Evolutionary conservation across 2,888 invertebrate genomes (phyloP), one percentile per base, ranked within the genome.

Genomic region (Margaritifera margaritifera): DNA sequence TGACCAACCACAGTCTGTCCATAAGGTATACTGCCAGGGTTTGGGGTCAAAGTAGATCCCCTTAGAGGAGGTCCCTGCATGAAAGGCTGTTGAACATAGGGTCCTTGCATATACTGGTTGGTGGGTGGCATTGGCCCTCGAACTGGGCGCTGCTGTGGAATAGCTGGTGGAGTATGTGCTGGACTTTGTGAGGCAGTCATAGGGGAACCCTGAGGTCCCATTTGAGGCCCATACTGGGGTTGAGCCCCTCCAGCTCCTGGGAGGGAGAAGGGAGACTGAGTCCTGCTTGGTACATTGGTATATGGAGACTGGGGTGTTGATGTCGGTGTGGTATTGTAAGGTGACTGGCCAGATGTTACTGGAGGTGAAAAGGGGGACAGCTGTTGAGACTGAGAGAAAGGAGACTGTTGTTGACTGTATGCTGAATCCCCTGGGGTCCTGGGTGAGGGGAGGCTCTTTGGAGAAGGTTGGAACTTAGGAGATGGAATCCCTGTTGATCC

Each of bases 381-480:
- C 22, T 75, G 77, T 4, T 78, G 69, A 50, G 71, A 73, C 61
- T 80, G 81, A 11, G 85, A 84, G 73, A 85, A 85, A 20, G 85
- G 85, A 24, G 84, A 84, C 55, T 79, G 72, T 68, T 81, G 81
- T 50, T 79, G 78, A 63, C 80, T 80, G 67, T 82, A 83, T 2
- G 80, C 82, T n/a, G 82, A 80, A 58, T 85, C 83, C 58, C 81
- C 81, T 24, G 86, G 86, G 31, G 85, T 86, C 55, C 84, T 74
- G 6, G 86, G 86, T 11, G 86, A 86, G 24, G 84, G 83, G 69
- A 81, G 81, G 53, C 85, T 82, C 66, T 81, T 81, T 8, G 84
- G 86, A 24, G 84, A 83, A 8, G 80, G 83, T 72, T 80, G 77
- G 15, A 83, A 62, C 68, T 84, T 81, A 11, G 85, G 85, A 20